Percentiles rank a stretch among this genome's conserved stretches.
These are phyloP conservation scores for Pentamera pediparva DNA, from an alignment of 53 echinoderm and acorn worm genomes.

Conservation along the genomic window DNA sequence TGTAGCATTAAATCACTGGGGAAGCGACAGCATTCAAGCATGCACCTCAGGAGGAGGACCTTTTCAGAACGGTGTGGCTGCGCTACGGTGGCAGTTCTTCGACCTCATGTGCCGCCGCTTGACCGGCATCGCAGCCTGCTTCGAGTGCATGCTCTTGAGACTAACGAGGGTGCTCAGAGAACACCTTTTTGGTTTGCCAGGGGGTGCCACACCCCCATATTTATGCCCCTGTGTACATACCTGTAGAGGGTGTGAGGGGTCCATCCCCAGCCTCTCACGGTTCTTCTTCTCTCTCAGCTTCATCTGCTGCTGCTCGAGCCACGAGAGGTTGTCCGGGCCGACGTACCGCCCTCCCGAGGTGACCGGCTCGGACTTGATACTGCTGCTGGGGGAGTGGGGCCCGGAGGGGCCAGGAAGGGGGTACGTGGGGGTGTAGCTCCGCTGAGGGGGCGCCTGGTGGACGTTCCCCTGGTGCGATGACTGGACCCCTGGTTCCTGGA, in stretches of 20 bases:
- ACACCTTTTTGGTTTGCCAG: too few relatives aligned
- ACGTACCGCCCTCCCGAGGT: background rate
- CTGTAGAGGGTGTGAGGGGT: constrained; percentile 22
- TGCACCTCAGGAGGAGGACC: too few relatives aligned
- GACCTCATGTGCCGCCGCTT: too few relatives aligned
- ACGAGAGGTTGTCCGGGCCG: constrained; percentile 31
- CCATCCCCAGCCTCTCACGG: constrained; percentile 9
- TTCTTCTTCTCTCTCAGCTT: constrained; percentile 50
- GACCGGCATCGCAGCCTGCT: too few relatives aligned
- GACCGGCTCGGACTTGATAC: constrained; percentile 16
- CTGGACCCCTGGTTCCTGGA: constrained; percentile 20
- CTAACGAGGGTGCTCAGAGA: too few relatives aligned
- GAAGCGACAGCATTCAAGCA: too few relatives aligned
- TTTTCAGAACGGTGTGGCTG: too few relatives aligned
- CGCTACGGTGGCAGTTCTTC: too few relatives aligned
- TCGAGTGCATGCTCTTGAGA: too few relatives aligned
- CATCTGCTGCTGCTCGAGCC: constrained; percentile 73
- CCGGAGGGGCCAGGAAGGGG: background rate
- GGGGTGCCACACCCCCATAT: too few relatives aligned
- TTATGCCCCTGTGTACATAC: too few relatives aligned
- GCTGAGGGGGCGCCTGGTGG: constrained; percentile 17
- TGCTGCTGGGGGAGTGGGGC: constrained; percentile 4
- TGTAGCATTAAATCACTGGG: too few relatives aligned
- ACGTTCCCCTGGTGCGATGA: constrained; percentile 13
- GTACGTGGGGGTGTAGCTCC: background rate